phyloP scores from a whole-genome alignment of 2,797 vertebrate genomes.

The Myotis daubentonii region DNA sequence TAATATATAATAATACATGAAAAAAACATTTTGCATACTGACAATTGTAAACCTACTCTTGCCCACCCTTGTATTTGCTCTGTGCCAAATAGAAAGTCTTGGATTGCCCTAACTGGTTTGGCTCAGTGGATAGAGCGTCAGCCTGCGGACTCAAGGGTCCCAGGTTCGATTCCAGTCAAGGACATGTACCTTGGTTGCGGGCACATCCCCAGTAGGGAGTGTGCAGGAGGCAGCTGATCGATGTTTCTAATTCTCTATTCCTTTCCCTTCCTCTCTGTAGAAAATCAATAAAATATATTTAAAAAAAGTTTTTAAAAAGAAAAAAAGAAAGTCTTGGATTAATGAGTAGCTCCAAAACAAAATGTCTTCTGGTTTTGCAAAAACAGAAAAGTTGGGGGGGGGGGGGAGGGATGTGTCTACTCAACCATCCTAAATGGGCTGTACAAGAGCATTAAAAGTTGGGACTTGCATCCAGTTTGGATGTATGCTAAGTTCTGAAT shows the following conservation, averaged over 20 bases:
- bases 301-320: no score
- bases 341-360: background rate
- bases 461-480: rapidly evolving
- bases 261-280: no score
- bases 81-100: background rate
- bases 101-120: background rate
- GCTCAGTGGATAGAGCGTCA: no score
- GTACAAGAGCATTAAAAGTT: background rate
- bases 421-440: background rate
- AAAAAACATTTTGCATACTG: background rate
- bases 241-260: no score
- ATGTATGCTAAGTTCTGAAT: background rate
- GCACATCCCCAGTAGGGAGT: no score
- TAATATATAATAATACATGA: background rate
- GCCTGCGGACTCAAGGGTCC: no score
- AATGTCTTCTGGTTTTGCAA: background rate
- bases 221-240: no score
- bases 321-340: background rate
- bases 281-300: no score
- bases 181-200: no score
- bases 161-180: no score
- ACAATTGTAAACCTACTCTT: background rate
- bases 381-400: background rate
- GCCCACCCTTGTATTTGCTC: background rate
- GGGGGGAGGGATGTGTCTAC: background rate